These are phyloP conservation scores for Ephydatia muelleri DNA, from an alignment of 37 sponge, comb jelly and placozoan genomes.

Conservation along the genomic window DNA sequence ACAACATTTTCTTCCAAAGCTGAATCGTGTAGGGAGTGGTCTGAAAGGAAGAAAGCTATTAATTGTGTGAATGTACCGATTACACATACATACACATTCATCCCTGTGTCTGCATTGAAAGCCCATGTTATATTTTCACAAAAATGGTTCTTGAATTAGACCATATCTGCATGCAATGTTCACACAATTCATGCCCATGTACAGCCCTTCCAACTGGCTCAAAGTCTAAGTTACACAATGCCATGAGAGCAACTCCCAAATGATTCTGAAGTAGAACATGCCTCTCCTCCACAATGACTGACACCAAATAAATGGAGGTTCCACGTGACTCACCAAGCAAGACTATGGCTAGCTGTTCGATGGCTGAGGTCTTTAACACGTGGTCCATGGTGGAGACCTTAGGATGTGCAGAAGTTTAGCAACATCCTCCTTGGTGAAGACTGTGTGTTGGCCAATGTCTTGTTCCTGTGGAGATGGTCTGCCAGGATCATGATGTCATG, in stretches of 20 bases:
- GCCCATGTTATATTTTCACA: no score
- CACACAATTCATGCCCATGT: no score
- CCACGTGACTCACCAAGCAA: conserved; percentile 41
- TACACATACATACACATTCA: neutral
- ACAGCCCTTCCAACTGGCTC: neutral
- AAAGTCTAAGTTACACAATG: neutral
- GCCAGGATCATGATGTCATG: conserved; percentile 31
- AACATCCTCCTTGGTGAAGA: conserved; percentile 33
- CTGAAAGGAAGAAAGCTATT: conserved; percentile 18
- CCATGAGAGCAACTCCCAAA: neutral
- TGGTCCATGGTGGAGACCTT: conserved; percentile 51
- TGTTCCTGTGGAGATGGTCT: conserved; percentile 30
- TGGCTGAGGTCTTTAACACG: conserved; percentile 52
- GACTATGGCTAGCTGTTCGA: conserved; percentile 65
- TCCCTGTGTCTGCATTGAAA: no score
- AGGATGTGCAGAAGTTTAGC: conserved; percentile 52
- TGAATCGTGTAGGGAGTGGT: conserved; percentile 45
- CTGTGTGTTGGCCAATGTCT: neutral
- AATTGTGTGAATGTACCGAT: neutral
- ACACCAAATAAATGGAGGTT: neutral
- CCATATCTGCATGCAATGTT: neutral
- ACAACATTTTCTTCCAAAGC: conserved; percentile 55
- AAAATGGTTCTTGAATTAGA: no score
- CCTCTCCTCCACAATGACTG: neutral
- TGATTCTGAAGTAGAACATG: neutral